Evolutionary conservation across 1,140 invertebrate species (phyloP).

Genomic region (Formica exsecta): DNA sequence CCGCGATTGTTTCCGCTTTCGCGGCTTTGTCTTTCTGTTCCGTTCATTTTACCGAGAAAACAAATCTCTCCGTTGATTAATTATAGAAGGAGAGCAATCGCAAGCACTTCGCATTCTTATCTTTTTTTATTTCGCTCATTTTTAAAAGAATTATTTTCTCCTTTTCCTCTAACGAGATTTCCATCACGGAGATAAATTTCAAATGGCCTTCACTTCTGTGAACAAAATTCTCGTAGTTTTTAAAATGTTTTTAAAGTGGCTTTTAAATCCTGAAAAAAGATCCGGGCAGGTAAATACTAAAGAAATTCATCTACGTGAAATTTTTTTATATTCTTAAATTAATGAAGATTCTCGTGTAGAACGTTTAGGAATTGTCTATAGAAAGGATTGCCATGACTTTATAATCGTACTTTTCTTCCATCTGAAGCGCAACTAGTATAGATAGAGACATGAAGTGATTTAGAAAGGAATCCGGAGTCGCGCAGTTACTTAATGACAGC

Average conservation of each 20-base stretch:
- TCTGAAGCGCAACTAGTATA: background rate
- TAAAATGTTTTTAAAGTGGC: too few relatives aligned
- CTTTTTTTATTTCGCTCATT: background rate
- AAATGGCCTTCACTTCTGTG: background rate
- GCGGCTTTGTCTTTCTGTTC: background rate
- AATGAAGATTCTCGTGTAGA: background rate
- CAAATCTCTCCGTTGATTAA: background rate
- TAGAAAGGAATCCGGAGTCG: background rate
- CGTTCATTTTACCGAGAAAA: background rate
- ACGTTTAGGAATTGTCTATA: background rate
- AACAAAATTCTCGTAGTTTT: too few relatives aligned
- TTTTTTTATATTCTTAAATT: background rate
- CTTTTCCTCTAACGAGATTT: background rate
- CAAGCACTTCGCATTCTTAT: background rate
- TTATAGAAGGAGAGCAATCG: background rate
- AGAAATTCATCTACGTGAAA: background rate
- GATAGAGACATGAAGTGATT: background rate
- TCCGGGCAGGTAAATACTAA: background rate
- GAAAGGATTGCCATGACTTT: background rate
- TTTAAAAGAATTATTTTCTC: background rate
- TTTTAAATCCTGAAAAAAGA: background rate
- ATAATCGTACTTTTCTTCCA: background rate
- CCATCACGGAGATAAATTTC: background rate
- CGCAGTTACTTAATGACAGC: constrained; percentile 9
- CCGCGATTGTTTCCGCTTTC: background rate